phyloP scores from a whole-genome alignment of 2,113 vertebrate genomes.

The Felis catus region DNA sequence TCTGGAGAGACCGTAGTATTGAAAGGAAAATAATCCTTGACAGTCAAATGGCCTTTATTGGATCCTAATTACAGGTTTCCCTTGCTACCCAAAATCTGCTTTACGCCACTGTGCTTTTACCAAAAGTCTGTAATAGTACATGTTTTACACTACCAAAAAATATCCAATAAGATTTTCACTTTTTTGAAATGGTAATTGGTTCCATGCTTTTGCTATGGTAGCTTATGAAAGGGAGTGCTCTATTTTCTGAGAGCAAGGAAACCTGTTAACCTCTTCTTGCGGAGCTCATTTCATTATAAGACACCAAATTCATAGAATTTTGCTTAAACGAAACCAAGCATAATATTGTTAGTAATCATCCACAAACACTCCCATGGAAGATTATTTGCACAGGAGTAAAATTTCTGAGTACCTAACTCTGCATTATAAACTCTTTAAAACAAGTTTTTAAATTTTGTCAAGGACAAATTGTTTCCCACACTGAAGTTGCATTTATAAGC shows the following conservation, averaged over 20 bases:
- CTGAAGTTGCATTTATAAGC: not conserved
- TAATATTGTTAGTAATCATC: not conserved
- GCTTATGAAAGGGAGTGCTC: not conserved
- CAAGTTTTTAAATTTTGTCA: not conserved
- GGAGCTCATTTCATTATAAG: not conserved
- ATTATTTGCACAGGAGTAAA: not conserved
- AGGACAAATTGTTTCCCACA: not conserved
- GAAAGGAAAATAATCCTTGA: constrained; percentile 9
- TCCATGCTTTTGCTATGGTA: not conserved
- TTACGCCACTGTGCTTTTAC: not conserved
- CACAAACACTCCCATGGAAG: not conserved
- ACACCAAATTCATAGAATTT: not conserved
- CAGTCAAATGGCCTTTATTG: constrained; percentile 25
- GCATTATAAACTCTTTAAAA: not conserved
- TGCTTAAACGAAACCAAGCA: not conserved
- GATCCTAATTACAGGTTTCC: not conserved
- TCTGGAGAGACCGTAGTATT: not conserved
- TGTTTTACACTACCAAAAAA: not conserved
- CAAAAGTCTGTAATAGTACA: not conserved
- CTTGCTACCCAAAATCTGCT: not conserved
- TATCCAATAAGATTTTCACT: not conserved
- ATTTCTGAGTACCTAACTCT: not conserved
- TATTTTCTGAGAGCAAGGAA: not conserved
- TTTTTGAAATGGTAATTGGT: not conserved
- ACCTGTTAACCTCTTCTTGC: not conserved